Evolutionary conservation across 2,888 invertebrate species (phyloP).

Genomic region (Stratiomys singularior): DNA sequence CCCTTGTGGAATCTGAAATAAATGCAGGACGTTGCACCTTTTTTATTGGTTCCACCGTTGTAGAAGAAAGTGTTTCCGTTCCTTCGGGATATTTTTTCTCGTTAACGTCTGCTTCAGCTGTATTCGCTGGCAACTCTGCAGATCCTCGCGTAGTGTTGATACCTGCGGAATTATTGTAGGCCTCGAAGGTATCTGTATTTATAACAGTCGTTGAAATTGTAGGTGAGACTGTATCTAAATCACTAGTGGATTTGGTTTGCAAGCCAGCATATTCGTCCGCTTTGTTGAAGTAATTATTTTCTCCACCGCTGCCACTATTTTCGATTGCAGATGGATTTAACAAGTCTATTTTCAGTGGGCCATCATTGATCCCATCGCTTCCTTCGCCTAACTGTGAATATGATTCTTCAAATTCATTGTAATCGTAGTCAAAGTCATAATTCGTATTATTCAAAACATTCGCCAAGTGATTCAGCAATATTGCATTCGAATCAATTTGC

Average conservation of each 20-base stretch:
- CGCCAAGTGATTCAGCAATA: constrained; percentile 53
- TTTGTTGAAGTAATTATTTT: constrained; percentile 25
- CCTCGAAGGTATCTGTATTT: too few relatives aligned
- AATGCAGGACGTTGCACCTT: too few relatives aligned
- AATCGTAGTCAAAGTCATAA: constrained; percentile 55
- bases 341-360: constrained; percentile 63
- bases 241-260: constrained; percentile 49
- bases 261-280: constrained; percentile 20
- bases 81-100: too few relatives aligned
- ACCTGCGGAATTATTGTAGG: too few relatives aligned
- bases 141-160: too few relatives aligned
- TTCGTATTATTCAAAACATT: constrained; percentile 48
- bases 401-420: constrained; percentile 58
- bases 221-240: constrained; percentile 42
- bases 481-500: constrained; percentile 57
- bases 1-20: too few relatives aligned
- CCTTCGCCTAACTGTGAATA: constrained; percentile 8
- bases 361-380: constrained; percentile 54
- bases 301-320: constrained; percentile 39
- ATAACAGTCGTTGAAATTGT: neutral
- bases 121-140: too few relatives aligned
- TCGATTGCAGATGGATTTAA: constrained; percentile 57
- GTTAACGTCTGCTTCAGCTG: too few relatives aligned
- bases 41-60: too few relatives aligned
- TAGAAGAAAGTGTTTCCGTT: too few relatives aligned